phyloP scores from a whole-genome alignment of 1,140 invertebrate species.

The Sarcophaga bullata region DNA sequence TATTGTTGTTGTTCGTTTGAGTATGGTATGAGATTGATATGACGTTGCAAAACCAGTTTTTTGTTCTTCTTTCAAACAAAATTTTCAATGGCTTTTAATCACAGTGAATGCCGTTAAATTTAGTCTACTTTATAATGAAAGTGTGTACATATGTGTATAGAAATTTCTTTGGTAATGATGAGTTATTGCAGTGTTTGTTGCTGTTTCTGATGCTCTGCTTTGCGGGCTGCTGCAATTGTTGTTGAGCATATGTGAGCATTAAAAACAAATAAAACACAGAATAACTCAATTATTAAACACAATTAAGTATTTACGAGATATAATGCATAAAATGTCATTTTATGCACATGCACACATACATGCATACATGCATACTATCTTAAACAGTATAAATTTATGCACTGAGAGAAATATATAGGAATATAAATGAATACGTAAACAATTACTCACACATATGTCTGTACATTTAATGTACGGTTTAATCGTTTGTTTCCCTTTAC shows the following conservation, averaged over 20 bases:
- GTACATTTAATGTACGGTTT: background rate
- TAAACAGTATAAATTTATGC: background rate
- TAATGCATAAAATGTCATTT: slow-evolving; percentile 39
- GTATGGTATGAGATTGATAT: background rate
- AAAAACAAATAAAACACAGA: slow-evolving; percentile 36
- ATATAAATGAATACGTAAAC: background rate
- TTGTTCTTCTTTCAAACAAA: background rate
- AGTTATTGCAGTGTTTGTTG: background rate
- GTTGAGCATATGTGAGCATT: slow-evolving; percentile 32
- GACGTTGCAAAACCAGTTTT: background rate
- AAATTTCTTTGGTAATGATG: slow-evolving; percentile 6
- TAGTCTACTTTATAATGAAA: background rate
- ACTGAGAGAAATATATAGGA: too few species aligned
- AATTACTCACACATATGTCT: background rate
- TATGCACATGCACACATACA: slow-evolving; percentile 11
- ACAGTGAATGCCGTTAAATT: background rate
- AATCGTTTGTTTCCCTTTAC: background rate
- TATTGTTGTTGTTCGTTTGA: background rate
- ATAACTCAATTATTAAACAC: slow-evolving; percentile 41
- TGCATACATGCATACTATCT: background rate
- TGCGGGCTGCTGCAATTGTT: background rate
- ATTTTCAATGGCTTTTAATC: background rate
- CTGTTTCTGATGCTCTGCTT: background rate
- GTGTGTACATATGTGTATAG: background rate
- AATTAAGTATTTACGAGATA: slow-evolving; percentile 41